Evolutionary conservation across 2,113 vertebrate species (phyloP).

Genomic region (Ovis canadensis): DNA sequence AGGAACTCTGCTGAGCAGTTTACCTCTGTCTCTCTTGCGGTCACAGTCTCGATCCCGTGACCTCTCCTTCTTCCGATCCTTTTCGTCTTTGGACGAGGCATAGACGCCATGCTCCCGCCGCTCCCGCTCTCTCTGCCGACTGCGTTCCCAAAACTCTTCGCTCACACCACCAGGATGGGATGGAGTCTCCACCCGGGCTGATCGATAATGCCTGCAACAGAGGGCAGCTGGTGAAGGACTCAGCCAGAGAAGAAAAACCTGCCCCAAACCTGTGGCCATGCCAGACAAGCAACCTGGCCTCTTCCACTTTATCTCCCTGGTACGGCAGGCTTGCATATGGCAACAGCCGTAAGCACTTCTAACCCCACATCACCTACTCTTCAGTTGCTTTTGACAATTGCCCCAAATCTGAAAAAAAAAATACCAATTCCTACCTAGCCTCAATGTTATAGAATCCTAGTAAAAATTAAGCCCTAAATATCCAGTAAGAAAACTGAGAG

Average conservation of each 20-base stretch:
- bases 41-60: conserved; percentile 82
- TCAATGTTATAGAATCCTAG: neutral
- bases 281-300: neutral
- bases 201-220: conserved; percentile 89
- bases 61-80: conserved; percentile 83
- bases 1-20: neutral
- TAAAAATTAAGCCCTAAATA: neutral
- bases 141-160: conserved; percentile 91
- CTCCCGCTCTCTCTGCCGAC: conserved; percentile 93
- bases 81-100: conserved; percentile 95
- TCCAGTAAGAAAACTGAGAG: neutral
- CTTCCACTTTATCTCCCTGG: neutral
- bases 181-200: conserved; percentile 92
- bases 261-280: neutral
- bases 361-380: neutral
- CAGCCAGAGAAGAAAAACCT: neutral
- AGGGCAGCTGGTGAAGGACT: neutral
- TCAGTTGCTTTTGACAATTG: neutral
- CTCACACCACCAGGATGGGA: conserved; percentile 96
- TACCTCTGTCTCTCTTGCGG: conserved; percentile 85
- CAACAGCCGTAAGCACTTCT: neutral
- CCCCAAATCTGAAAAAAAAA: neutral
- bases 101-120: conserved; percentile 94
- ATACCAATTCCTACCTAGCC: neutral
- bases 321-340: neutral